Evolutionary conservation across 1,140 invertebrate genomes (phyloP).

Genomic region (Drosophila subpulchrella): DNA sequence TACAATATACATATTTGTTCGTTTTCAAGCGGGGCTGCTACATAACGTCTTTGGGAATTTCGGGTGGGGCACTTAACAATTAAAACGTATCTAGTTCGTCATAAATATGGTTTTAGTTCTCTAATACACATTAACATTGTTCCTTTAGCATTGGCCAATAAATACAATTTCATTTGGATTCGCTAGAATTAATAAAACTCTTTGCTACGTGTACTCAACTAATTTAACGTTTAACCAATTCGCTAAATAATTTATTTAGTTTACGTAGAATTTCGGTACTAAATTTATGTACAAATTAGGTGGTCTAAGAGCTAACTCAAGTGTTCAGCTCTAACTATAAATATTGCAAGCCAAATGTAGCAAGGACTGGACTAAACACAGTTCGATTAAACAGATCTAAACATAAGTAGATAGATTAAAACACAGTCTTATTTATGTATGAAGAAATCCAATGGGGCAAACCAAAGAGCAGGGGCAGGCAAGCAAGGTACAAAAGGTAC

Average conservation of each 20-base stretch:
- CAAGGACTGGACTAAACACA: slow-evolving; percentile 25
- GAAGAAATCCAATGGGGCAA: slow-evolving; percentile 47
- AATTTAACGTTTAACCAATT: slow-evolving; percentile 73
- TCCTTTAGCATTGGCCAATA: slow-evolving; percentile 43
- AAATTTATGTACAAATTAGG: slow-evolving; percentile 72
- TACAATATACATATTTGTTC: slow-evolving; percentile 52
- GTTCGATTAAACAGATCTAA: slow-evolving; percentile 37
- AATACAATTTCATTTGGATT: slow-evolving; percentile 59
- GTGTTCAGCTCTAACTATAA: slow-evolving; percentile 15
- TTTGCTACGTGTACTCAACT: slow-evolving; percentile 59
- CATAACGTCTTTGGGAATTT: slow-evolving; percentile 33
- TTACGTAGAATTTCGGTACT: slow-evolving; percentile 32
- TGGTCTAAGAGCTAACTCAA: slow-evolving; percentile 53
- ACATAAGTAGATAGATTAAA: slow-evolving; percentile 62
- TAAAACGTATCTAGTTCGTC: slow-evolving; percentile 36
- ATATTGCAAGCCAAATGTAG: slow-evolving; percentile 32
- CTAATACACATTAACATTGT: slow-evolving; percentile 36
- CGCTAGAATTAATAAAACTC: slow-evolving; percentile 39
- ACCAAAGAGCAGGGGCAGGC: slow-evolving; percentile 25
- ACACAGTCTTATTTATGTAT: slow-evolving; percentile 79
- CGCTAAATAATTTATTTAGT: slow-evolving; percentile 73
- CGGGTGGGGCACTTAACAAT: slow-evolving; percentile 35
- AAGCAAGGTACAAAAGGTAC: slow-evolving; percentile 61
- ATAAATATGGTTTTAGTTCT: slow-evolving; percentile 27
- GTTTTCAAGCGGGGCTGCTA: slow-evolving; percentile 21